Base-by-base conservation (phyloP, 1,140 invertebrate genomes). In the Ruditapes philippinarum region DNA sequence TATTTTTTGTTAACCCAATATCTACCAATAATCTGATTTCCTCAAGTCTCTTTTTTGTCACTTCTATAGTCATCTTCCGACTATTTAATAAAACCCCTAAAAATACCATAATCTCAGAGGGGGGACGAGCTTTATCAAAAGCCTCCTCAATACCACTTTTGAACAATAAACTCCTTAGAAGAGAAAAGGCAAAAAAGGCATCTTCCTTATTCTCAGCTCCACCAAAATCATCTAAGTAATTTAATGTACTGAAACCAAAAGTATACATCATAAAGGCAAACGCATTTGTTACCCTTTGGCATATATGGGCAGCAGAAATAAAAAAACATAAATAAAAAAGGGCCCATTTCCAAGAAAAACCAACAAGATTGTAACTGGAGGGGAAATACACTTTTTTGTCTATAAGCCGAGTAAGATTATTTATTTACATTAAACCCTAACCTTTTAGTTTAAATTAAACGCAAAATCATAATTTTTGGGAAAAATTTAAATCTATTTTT, bases 201-300 rank as follows among this genome's bases (percentile, higher is more conserved):
- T 31, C 19, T 65, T 31, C 11, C 33, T 31, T 7, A 65, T 31
- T 4, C n/a, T n/a, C n/a, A n/a, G n/a, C n/a, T n/a, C n/a, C n/a
- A n/a, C n/a, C n/a, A n/a, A n/a, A n/a, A n/a, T 88, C 85, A 88
- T 88, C 85, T 14, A 88, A 36, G 40, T 88, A 88, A 54, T 88
- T 88, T 12, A 88, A 4, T 9, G 45, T 19, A 14, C n/a, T 2
- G 28, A 68, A 76, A n/a, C 73, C 85, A 1, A 51, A 12, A 0
- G 45, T 31, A 22, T 19, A 54, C 51, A 65, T 45, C 33, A 88
- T 79, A 42, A 79, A 88, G 19, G n/a, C n/a, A n/a, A n/a, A n/a
- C n/a, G n/a, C n/a, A n/a, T n/a, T n/a, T n/a, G n/a, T n/a, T n/a
- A n/a, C n/a, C n/a, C n/a, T n/a, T n/a, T n/a, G n/a, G n/a, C n/a